phyloP scores from a whole-genome alignment of 2,888 invertebrate genomes.

The Phengaris alcon region DNA sequence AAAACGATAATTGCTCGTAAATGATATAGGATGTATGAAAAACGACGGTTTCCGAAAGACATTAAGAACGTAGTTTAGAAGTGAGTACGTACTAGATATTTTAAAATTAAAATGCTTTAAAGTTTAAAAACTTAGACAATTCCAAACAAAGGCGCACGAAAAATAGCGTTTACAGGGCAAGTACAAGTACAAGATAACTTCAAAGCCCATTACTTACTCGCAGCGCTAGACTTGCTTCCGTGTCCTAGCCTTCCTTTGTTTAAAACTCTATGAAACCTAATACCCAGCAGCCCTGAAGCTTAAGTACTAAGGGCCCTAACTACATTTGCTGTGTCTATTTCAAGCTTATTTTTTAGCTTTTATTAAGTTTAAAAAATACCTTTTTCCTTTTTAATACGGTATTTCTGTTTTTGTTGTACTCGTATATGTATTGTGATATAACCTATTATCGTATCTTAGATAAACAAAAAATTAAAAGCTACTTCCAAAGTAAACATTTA shows the following conservation, averaged over 20 bases:
- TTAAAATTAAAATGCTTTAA: too few species aligned
- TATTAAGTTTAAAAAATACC: background rate
- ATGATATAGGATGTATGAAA: too few species aligned
- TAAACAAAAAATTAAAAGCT: too few species aligned
- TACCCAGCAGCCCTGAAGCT: slow-evolving; percentile 1
- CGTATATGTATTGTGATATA: background rate
- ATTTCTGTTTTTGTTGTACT: background rate
- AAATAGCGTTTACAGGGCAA: background rate
- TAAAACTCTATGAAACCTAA: slow-evolving; percentile 12
- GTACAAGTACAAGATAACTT: slow-evolving; percentile 1
- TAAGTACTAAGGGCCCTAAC: slow-evolving; percentile 1
- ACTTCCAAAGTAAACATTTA: too few species aligned
- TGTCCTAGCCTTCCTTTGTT: slow-evolving; percentile 12
- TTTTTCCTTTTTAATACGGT: background rate
- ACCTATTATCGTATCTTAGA: too few species aligned
- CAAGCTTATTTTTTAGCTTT: background rate
- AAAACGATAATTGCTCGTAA: too few species aligned
- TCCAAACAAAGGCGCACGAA: too few species aligned
- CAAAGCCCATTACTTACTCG: slow-evolving; percentile 4
- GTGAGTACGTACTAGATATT: too few species aligned
- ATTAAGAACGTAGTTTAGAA: too few species aligned
- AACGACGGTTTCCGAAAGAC: too few species aligned
- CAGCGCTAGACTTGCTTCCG: slow-evolving; percentile 8
- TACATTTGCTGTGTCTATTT: background rate
- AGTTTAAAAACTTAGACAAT: too few species aligned